phyloP scores from a whole-genome alignment of 1,140 invertebrate species.

The Propsilocerus akamusi region DNA sequence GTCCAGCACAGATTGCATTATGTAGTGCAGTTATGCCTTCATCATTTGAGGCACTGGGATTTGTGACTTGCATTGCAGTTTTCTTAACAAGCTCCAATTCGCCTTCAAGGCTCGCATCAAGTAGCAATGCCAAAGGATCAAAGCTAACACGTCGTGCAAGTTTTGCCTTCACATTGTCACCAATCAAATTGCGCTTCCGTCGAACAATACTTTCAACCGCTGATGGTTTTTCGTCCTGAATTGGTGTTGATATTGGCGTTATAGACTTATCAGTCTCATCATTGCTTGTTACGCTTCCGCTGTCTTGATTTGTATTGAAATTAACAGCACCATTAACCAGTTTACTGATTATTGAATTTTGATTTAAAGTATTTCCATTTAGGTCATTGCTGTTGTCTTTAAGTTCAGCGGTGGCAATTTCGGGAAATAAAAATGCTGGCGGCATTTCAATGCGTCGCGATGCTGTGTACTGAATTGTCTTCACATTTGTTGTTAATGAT shows the following conservation, averaged over 20 bases:
- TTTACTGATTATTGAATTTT: neutral
- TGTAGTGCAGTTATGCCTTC: conserved; percentile 97
- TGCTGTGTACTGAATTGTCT: conserved; percentile 10
- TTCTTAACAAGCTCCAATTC: conserved; percentile 93
- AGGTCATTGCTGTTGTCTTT: conserved; percentile 10
- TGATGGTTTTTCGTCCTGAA: conserved; percentile 30
- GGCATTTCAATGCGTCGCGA: conserved; percentile 60
- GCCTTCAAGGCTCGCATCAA: conserved; percentile 95
- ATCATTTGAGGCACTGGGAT: conserved; percentile 93
- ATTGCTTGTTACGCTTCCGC: conserved; percentile 10
- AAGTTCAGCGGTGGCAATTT: conserved; percentile 33
- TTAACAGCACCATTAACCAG: conserved; percentile 3
- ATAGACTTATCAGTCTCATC: conserved; percentile 31
- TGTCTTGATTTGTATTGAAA: conserved; percentile 3
- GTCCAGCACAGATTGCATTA: conserved; percentile 98
- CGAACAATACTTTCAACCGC: conserved; percentile 34
- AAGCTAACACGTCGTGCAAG: conserved; percentile 79
- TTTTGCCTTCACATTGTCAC: conserved; percentile 47
- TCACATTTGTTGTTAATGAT: conserved; percentile 29
- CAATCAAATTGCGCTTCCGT: conserved; percentile 55
- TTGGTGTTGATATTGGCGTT: conserved; percentile 20
- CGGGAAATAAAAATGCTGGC: conserved; percentile 58
- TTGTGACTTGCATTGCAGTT: conserved; percentile 79
- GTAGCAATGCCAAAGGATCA: conserved; percentile 84
- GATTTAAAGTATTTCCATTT: conserved; percentile 14